These are phyloP conservation scores for Sycophaga agraensis DNA, from an alignment of 1,140 invertebrate species.

Conservation along the genomic window DNA sequence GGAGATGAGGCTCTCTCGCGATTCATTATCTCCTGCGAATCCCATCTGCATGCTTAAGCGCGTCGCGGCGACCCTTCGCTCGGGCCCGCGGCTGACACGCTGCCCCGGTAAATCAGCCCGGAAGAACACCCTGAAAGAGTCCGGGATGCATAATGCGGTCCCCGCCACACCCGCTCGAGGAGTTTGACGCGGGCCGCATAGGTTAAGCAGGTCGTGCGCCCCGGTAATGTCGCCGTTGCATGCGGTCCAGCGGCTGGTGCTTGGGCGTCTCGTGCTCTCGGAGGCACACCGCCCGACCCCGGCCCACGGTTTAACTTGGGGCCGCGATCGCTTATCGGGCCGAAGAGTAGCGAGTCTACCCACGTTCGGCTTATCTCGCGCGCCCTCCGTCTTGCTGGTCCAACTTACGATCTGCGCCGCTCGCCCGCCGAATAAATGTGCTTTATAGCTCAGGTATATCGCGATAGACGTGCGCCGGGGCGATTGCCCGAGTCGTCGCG, in stretches of 20 bases:
- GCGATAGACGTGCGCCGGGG: neutral
- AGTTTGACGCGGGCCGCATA: neutral
- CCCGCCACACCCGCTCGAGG: too few species aligned
- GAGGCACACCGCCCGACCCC: too few species aligned
- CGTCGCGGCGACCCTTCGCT: neutral
- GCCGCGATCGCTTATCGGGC: conserved; percentile 45
- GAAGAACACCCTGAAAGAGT: neutral
- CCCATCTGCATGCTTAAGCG: conserved; percentile 19
- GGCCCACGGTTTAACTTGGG: conserved; percentile 46
- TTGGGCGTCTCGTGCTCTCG: too few species aligned
- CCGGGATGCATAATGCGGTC: too few species aligned
- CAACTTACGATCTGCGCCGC: conserved; percentile 22
- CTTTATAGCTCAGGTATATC: conserved; percentile 6
- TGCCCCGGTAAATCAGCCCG: neutral
- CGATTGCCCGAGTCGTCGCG: neutral
- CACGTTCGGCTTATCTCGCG: conserved; percentile 52
- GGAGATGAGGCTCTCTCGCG: neutral
- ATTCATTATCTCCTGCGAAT: conserved; percentile 7
- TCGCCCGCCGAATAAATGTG: conserved; percentile 16
- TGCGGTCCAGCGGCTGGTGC: too few species aligned
- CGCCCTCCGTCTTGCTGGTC: conserved; percentile 30
- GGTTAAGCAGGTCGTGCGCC: neutral
- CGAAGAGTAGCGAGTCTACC: conserved; percentile 45
- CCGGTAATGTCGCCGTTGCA: too few species aligned
- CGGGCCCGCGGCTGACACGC: too few species aligned